Base-by-base conservation (phyloP, 2,888 invertebrate genomes). In the Leptopilina drosophilae region DNA sequence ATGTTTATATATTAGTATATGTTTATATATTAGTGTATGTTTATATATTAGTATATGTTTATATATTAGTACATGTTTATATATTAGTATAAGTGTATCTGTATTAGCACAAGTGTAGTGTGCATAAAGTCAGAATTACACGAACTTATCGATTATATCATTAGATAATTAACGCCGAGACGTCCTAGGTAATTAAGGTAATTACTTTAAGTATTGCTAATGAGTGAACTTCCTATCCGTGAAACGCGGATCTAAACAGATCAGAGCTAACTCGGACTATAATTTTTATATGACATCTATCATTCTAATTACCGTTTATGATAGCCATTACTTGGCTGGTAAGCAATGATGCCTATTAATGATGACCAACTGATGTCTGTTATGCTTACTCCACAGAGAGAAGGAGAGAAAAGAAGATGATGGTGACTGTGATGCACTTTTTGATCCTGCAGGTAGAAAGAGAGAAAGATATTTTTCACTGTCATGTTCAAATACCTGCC, bases 261-360 rank as follows among this genome's bases (percentile, higher is more conserved):
- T 73, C 33, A 56, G 14, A 56, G n/a, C 73, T 73, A 4, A 11
- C 53, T 73, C 56, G 73, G 33, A 73, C 5, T 14, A n/a, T 8
- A 73, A 73, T 73, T 73, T 73, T 73, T 73, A 73, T 69, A 69
- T 73, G 73, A 73, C 73, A 73, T 73, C 73, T 73, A 73, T 73
- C 73, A 73, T 73, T 33, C 33, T 73, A 73, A 73, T 73, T 56
- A 73, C 7, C 33, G 56, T 73, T 73, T 56, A 73, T 56, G 73
- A 73, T 73, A 49, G 56, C 56, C 73, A 73, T 73, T 73, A 42
- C 53, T 8, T 49, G 53, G 73, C 33, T 4, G 11, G 11, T 49
- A 53, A 26, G 26, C 49, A 69, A 53, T 69, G 26, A 26, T 33
- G 53, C 73, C 33, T 56, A 49, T 53, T 73, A 73, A 73, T 73